phyloP scores from a whole-genome alignment of 2,113 vertebrate species.

The Podiceps cristatus region DNA sequence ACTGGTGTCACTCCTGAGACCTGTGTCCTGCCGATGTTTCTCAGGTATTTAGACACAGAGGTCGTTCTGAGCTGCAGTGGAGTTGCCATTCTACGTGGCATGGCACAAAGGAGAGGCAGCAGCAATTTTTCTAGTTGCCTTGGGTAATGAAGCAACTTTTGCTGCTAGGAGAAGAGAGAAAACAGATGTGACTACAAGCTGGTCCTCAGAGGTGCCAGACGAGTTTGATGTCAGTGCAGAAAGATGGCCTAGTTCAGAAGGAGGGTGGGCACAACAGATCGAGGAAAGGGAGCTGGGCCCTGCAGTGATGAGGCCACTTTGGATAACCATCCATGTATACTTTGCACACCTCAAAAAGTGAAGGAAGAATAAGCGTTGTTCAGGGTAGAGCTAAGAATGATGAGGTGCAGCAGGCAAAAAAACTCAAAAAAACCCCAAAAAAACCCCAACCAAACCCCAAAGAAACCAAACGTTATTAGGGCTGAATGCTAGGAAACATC shows the following conservation, averaged over 20 bases:
- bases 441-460: too few species aligned
- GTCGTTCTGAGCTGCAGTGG: neutral
- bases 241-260: neutral
- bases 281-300: neutral
- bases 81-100: neutral
- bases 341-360: neutral
- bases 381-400: neutral
- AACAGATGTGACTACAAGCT: neutral
- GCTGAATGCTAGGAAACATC: neutral
- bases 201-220: neutral
- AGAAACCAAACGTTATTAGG: neutral
- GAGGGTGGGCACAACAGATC: neutral
- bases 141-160: slow-evolving; percentile 1
- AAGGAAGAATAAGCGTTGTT: neutral
- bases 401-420: neutral
- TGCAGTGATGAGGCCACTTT: neutral
- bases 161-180: neutral
- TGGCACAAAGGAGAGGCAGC: neutral
- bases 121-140: neutral
- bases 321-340: neutral
- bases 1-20: neutral
- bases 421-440: neutral
- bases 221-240: neutral
- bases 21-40: neutral
- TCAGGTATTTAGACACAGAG: neutral